Evolutionary conservation across 2,888 invertebrate species (phyloP), one percentile per base, ranked within the genome.

Genomic region (Andrena praecox): DNA sequence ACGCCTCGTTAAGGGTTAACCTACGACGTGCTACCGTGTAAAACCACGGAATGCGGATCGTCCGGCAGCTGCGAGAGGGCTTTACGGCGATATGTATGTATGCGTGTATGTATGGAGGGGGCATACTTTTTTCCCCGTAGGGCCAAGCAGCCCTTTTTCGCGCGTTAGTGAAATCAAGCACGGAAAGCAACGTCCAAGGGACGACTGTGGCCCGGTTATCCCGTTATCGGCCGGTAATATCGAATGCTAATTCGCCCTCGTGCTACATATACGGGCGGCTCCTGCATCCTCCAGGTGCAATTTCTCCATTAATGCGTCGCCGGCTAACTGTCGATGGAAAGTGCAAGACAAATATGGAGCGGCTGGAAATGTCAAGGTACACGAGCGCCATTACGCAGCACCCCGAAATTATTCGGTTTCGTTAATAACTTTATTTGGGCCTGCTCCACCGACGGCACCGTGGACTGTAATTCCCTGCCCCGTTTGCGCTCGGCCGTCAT

Each of bases 31-130:
- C 82, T 82, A 88, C 76, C 74, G 75, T 54, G 80, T 80, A 75
- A 78, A 87, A 82, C 59, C 75, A 29, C 54, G 80, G 84, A 88
- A 87, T 86, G 88, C 68, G 77, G 84, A 86, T 83, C 81, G 82
- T 56, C 10, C 78, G 75, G 86, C 87, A 87, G 88, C 87, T 87
- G 87, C 80, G 48, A 69, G 42, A 75, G 54, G 29, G 42, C 56
- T 80, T 80, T 60, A 72, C 81, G 64, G 42, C 16, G 42, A 16
- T 42, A 42, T 5, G 42, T 42, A 42, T 42, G 42, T 42, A 29
- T 29, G 29, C 2, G 1, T 29, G 29, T 29, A 70, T 48, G 27
- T 54, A 66, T 54, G 72, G 63, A 54, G 74, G 73, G 73, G 54
- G 42, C 42, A 77, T 54, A 64, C 68, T 72, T 75, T 78, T 80